Evolutionary conservation across 2,888 invertebrate genomes (phyloP), one percentile per base, ranked within the genome.

Genomic region (Zhengitettix transpicula): DNA sequence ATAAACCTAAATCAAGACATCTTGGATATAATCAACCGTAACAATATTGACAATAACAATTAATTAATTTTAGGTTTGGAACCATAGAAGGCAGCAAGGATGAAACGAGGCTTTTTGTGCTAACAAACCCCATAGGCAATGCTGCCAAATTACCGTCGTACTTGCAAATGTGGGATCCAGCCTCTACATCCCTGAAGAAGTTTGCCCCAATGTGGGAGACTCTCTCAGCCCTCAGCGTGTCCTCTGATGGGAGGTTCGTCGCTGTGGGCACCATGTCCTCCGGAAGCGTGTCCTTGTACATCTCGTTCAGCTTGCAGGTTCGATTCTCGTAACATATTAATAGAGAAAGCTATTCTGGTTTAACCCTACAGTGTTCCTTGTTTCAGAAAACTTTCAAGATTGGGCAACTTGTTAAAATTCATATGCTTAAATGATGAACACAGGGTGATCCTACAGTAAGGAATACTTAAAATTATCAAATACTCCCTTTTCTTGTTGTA

Each of bases 181-280:
- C 75, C n/a, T 78, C 74, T 59, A 87, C 82, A 40, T 69, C 71
- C 40, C 73, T 87, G 11, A 74, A 75, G 28, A 79, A 80, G 41
- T 73, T 70, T 1, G 80, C 81, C 55, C 73, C 79, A 41, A 81
- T 86, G 60, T 79, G 81, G 60, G 92, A 93, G 74, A 84, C 87
- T 61, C 74, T 92, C 42, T 86, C 91, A 7, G 89, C 92, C 15
- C 76, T 94, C 64, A 88, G 93, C 1, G 90, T 91, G 40, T 78
- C 93, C 61, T 89, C 93, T 72, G 93, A 97, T 76, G 97, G 97
- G 0, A 78, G 89, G 62, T 98, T 90, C 74, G 81, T 96, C 1
- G 93, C 91, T 60, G 83, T 93, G 15, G 97, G 96, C 10, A 93
- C 93, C 52, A 94, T 96, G 89, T 89, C 89, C 69, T 87, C 87